These are phyloP conservation scores for Anabacerthia variegaticeps DNA, from an alignment of 2,797 vertebrate species.

Conservation along the genomic window DNA sequence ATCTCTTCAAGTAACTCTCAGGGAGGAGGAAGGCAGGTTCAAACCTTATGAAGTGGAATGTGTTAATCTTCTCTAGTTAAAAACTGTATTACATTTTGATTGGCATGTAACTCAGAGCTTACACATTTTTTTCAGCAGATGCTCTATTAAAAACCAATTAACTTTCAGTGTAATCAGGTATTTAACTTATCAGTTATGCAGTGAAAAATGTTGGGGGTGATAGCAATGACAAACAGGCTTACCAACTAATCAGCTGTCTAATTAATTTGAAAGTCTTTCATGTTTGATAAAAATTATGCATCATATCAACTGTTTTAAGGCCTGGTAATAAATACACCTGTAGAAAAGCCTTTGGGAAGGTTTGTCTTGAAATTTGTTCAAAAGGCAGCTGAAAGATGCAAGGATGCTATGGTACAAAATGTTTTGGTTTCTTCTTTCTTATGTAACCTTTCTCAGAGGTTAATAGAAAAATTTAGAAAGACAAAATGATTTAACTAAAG, in stretches of 20 bases:
- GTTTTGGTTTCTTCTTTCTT: background rate
- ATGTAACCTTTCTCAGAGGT: background rate
- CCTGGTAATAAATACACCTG: background rate
- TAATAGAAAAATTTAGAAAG: slow-evolving; percentile 4
- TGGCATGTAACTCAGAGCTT: slow-evolving; percentile 24
- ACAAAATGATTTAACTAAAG: background rate
- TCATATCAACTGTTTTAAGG: background rate
- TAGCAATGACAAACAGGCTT: slow-evolving; percentile 50
- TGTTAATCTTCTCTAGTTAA: slow-evolving; percentile 18
- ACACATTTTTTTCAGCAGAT: background rate
- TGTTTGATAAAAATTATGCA: slow-evolving; percentile 49
- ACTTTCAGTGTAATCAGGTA: slow-evolving; percentile 44
- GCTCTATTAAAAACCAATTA: slow-evolving; percentile 59
- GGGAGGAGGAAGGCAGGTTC: background rate
- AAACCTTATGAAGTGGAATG: background rate
- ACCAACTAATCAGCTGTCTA: slow-evolving; percentile 39
- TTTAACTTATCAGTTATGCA: slow-evolving; percentile 47
- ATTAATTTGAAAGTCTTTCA: slow-evolving; percentile 51
- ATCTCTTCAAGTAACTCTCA: background rate
- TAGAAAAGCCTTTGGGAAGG: background rate
- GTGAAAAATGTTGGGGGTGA: slow-evolving; percentile 38
- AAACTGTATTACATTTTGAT: slow-evolving; percentile 27
- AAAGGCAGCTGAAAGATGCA: background rate
- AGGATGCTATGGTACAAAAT: background rate
- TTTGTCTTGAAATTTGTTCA: background rate